Evolutionary conservation across 2,797 vertebrate species (phyloP).

Genomic region (Sphenodon punctatus): DNA sequence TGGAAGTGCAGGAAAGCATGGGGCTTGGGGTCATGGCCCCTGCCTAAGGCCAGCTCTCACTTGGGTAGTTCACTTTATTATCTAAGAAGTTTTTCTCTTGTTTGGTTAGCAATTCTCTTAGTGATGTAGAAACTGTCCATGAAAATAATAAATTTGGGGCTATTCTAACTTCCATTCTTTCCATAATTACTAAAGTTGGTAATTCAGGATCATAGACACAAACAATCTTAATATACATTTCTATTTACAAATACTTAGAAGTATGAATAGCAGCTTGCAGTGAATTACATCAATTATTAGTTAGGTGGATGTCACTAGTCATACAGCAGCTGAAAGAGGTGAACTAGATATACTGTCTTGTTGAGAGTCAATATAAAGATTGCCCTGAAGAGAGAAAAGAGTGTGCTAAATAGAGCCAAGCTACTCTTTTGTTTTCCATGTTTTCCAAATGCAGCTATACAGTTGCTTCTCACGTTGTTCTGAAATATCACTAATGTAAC

Average conservation of each 20-base stretch:
- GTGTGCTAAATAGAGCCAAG: background rate
- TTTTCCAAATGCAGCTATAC: background rate
- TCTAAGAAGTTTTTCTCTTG: background rate
- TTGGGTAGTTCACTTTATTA: background rate
- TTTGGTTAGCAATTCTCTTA: background rate
- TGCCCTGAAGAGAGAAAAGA: background rate
- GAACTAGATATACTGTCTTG: background rate
- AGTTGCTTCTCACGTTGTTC: background rate
- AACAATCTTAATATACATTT: background rate
- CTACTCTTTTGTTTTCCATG: background rate
- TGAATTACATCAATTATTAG: background rate
- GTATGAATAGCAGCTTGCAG: background rate
- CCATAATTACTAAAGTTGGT: background rate
- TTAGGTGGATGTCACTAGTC: background rate
- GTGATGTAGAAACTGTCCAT: background rate
- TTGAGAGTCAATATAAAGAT: background rate
- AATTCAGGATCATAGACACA: background rate
- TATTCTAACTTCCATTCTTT: background rate
- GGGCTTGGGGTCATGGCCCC: too few relatives aligned
- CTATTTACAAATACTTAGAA: background rate
- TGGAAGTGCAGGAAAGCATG: too few relatives aligned
- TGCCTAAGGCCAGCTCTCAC: too few relatives aligned
- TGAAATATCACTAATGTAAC: background rate
- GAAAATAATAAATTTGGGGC: background rate
- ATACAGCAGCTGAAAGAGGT: background rate